These are phyloP conservation scores for Coendou prehensilis DNA, from an alignment of 2,797 vertebrate species.

Conservation along the genomic window DNA sequence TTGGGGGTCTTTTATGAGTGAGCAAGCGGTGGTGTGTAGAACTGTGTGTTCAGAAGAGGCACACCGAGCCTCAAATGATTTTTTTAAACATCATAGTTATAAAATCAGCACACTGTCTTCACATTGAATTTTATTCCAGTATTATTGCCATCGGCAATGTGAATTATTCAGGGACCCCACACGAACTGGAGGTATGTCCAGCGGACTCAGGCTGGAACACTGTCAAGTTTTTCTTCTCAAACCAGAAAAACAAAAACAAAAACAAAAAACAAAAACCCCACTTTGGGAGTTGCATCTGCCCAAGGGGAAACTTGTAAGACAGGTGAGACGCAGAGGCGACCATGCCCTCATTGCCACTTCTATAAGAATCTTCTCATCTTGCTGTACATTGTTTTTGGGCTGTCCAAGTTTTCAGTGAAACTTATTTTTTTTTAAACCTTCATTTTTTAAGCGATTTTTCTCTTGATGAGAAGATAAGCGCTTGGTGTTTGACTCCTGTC, in stretches of 20 bases:
- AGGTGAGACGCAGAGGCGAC: slow-evolving; percentile 81
- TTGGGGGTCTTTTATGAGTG: background rate
- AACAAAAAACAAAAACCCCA: background rate
- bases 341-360: slow-evolving; percentile 72
- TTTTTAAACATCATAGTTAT: slow-evolving; percentile 72
- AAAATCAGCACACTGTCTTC: slow-evolving; percentile 63
- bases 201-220: slow-evolving; percentile 72
- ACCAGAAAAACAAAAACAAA: background rate
- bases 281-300: slow-evolving; percentile 78
- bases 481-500: slow-evolving; percentile 39
- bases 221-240: slow-evolving; percentile 71
- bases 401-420: slow-evolving; percentile 71
- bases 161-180: slow-evolving; percentile 70
- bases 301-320: slow-evolving; percentile 73
- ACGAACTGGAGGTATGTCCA: slow-evolving; percentile 68
- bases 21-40: background rate
- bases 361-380: slow-evolving; percentile 72
- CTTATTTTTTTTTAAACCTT: slow-evolving; percentile 70
- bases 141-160: slow-evolving; percentile 58
- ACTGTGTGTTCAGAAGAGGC: slow-evolving; percentile 59
- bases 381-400: slow-evolving; percentile 72
- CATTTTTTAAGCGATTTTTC: slow-evolving; percentile 32
- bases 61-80: slow-evolving; percentile 65
- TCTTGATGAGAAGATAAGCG: slow-evolving; percentile 59
- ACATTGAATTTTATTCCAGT: slow-evolving; percentile 80